Evolutionary conservation across 2,888 invertebrate species (phyloP).

Genomic region (Hirtodrosophila trivittata): DNA sequence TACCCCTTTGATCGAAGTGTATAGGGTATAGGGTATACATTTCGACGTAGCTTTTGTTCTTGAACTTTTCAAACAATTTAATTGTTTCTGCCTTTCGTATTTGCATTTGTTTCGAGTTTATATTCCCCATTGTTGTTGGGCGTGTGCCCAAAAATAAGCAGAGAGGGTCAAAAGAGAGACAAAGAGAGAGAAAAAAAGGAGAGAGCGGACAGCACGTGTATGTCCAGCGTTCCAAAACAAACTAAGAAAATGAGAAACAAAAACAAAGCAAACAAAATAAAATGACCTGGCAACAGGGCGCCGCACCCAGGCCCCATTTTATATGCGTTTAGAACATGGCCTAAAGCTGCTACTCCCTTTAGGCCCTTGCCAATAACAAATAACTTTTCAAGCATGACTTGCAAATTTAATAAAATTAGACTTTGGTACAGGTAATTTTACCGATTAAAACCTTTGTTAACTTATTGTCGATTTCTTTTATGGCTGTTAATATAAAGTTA

Average conservation of each 20-base stretch:
- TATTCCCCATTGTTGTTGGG: constrained; percentile 41
- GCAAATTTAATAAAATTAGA: too few species aligned
- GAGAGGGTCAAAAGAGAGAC: neutral
- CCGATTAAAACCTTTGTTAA: too few species aligned
- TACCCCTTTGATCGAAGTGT: too few species aligned
- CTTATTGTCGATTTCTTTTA: too few species aligned
- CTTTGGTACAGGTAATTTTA: too few species aligned
- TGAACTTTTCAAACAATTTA: constrained; percentile 32
- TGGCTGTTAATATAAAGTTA: too few species aligned
- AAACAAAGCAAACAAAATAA: neutral
- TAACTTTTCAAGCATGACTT: too few species aligned
- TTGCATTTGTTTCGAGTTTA: constrained; percentile 23
- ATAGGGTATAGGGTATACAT: too few species aligned
- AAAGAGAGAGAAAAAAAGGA: constrained; percentile 1
- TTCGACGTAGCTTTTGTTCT: constrained; percentile 21
- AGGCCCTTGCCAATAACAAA: too few species aligned
- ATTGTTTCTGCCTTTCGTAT: constrained; percentile 21
- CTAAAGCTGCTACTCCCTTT: too few species aligned
- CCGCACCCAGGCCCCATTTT: constrained; percentile 31
- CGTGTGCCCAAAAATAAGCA: constrained; percentile 43
- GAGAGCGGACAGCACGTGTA: too few species aligned
- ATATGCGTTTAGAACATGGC: too few species aligned
- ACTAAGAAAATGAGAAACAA: neutral
- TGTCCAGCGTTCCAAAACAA: neutral
- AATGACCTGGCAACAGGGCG: constrained; percentile 38